Evolutionary conservation across 2,113 vertebrate genomes (phyloP).

Genomic region (Odontesthes bonariensis): DNA sequence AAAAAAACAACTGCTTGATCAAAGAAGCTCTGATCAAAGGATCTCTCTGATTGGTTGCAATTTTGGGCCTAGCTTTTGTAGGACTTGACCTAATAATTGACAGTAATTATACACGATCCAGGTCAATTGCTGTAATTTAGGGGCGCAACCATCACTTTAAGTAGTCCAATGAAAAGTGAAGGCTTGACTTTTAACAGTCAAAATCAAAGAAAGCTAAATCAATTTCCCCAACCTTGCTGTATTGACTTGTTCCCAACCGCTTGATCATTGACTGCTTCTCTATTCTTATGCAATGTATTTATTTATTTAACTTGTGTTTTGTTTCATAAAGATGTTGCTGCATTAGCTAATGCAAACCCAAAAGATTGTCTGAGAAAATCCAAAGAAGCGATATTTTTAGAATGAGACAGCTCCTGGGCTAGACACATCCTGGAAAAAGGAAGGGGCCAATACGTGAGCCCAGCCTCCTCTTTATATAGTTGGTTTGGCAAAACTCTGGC

Average conservation of each 20-base stretch:
- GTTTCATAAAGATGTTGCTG: background rate
- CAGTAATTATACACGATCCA: background rate
- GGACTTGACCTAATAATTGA: background rate
- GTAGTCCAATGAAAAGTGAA: background rate
- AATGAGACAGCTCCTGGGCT: background rate
- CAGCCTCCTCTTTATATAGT: background rate
- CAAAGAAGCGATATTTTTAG: background rate
- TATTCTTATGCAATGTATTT: background rate
- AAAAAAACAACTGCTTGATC: background rate
- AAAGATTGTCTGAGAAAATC: background rate
- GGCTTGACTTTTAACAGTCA: background rate
- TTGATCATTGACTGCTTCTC: background rate
- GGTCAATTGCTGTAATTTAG: constrained; percentile 11
- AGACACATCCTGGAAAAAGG: background rate
- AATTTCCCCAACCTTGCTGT: background rate
- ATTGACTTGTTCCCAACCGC: background rate
- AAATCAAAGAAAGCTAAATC: background rate
- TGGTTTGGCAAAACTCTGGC: too few species aligned
- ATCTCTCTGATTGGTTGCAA: background rate
- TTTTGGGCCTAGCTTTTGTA: constrained; percentile 10
- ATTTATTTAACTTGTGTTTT: background rate
- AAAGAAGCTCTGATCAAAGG: background rate
- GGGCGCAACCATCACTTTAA: background rate
- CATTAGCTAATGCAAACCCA: background rate
- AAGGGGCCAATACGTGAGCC: background rate